Evolutionary conservation across 1,140 invertebrate species (phyloP).

Genomic region (Kradibia gibbosae): DNA sequence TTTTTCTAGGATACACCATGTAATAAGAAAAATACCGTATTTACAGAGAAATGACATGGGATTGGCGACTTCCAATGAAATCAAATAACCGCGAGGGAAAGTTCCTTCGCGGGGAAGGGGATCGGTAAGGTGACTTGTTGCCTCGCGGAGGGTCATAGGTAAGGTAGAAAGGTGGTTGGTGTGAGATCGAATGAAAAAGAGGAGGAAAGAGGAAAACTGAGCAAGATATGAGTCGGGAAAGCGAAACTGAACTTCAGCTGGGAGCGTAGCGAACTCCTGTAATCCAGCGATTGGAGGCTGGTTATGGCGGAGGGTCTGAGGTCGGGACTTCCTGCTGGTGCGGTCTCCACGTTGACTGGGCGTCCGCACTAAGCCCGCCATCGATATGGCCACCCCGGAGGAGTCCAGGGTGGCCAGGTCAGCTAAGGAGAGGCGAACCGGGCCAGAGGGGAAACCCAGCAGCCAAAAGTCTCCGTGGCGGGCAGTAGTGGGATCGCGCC

Average conservation of each 20-base stretch:
- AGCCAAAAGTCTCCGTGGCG: slow-evolving; percentile 96
- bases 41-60: too few species aligned
- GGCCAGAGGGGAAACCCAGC: slow-evolving; percentile 96
- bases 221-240: not conserved
- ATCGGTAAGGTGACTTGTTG: too few species aligned
- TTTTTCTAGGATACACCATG: not conserved
- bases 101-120: too few species aligned
- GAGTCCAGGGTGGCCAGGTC: slow-evolving; percentile 88
- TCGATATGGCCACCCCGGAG: slow-evolving; percentile 90
- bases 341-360: slow-evolving; percentile 82
- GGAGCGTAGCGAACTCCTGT: slow-evolving; percentile 91
- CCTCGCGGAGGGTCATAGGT: not conserved
- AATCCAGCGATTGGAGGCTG: slow-evolving; percentile 93
- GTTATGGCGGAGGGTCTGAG: slow-evolving; percentile 88
- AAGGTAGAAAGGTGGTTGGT: not conserved
- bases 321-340: slow-evolving; percentile 80
- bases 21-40: slow-evolving; percentile 12
- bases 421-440: slow-evolving; percentile 93
- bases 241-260: slow-evolving; percentile 74
- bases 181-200: not conserved
- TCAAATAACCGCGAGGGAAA: not conserved
- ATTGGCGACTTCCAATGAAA: too few species aligned
- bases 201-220: not conserved
- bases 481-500: slow-evolving; percentile 97
- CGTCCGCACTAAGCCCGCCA: slow-evolving; percentile 91